Evolutionary conservation across 2,888 invertebrate genomes (phyloP), one percentile per base, ranked within the genome.

Genomic region (Scaptomyza reducta): DNA sequence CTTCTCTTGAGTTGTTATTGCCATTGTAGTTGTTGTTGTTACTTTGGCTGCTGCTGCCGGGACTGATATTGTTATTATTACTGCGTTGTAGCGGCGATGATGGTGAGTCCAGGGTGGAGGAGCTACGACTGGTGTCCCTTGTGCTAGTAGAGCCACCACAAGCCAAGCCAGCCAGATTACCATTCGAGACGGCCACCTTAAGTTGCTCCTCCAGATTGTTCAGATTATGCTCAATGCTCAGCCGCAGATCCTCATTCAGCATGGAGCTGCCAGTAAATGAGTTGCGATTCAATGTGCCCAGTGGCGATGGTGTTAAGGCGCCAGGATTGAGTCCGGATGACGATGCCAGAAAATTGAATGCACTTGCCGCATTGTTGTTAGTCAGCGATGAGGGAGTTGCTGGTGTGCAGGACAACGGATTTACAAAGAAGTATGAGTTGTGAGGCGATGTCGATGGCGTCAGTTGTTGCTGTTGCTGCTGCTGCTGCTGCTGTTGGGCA

Each of bases 181-280:
- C 50, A 93, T 93, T 90, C 1, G 90, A 90, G 0, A 87, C 82
- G 6, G 86, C 86, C 6, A 79, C 81, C 57, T 95, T 94, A 67
- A 95, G 95, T 14, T 94, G 93, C 58, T 93, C 94, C 13, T 93
- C 92, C 27, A 91, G 69, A 6, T 92, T 92, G n/a, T 92, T 92
- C 6, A 93, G 92, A 71, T 91, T 92, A 67, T 91, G 89, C 51
- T 91, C 91, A 65, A 91, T 90, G 70, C 91, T 92, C 14, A 90
- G 63, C 4, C 89, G 87, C 14, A 89, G 74, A 44, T 90, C 90
- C 58, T 89, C 90, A 46, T 90, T 88, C 50, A 89, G 76, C 50
- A 90, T 89, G 45, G 89, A 90, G 66, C 90, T 92, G 62, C 90
- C 90, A 4, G 90, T 87, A 65, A 88, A 92, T 13, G 92, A 91